These are phyloP conservation scores for Orestias chungarensis DNA, from an alignment of 2,797 vertebrate genomes.

Conservation along the genomic window DNA sequence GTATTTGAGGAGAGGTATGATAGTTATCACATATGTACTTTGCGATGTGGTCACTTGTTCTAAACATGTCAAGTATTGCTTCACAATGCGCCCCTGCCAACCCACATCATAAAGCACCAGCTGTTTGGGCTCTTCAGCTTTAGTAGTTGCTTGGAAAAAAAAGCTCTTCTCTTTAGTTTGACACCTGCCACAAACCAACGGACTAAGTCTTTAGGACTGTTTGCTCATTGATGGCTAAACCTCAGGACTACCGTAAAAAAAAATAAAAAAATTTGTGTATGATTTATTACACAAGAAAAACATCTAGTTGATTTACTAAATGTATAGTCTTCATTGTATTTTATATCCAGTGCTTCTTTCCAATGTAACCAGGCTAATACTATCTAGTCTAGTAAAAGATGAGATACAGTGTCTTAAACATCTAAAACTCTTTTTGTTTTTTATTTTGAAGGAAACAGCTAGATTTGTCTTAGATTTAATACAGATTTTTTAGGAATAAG, in stretches of 20 bases:
- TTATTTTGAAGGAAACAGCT: not conserved
- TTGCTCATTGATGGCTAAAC: not conserved
- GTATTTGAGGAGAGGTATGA: not conserved
- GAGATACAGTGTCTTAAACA: not conserved
- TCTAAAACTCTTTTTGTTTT: not conserved
- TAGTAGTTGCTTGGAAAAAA: constrained; percentile 31
- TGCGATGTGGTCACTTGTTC: constrained; percentile 43
- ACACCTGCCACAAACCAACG: constrained; percentile 61
- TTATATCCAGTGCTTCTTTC: not conserved
- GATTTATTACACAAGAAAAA: not conserved
- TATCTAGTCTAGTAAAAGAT: not conserved
- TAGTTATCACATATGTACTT: not conserved
- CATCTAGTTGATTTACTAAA: not conserved
- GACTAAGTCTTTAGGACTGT: constrained; percentile 19
- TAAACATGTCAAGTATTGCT: constrained; percentile 64
- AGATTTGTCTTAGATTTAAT: not conserved
- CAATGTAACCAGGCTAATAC: no score
- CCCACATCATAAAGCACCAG: constrained; percentile 65
- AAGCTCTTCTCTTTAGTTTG: constrained; percentile 33
- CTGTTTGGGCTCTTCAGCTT: constrained; percentile 53
- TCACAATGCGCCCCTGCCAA: constrained; percentile 29
- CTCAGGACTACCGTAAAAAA: not conserved
- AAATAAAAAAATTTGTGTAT: not conserved
- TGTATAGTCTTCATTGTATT: not conserved
- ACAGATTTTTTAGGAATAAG: not conserved